phyloP scores from a whole-genome alignment of 2,797 vertebrate genomes.

The Miichthys miiuy region DNA sequence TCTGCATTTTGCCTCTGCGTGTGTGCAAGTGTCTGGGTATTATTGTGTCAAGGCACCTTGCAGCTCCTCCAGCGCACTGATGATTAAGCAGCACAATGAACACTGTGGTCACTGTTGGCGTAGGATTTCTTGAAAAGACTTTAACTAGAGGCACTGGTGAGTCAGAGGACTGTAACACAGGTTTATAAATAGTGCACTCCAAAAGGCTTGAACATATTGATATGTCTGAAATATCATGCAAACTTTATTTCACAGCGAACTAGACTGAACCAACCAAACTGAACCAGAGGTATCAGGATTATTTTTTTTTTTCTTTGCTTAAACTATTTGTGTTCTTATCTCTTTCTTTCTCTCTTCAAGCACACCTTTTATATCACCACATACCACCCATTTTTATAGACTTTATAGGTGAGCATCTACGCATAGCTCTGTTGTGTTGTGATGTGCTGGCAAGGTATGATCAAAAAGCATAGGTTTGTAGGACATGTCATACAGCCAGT shows the following conservation, averaged over 20 bases:
- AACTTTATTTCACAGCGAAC: constrained; percentile 37
- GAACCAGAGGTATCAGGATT: constrained; percentile 3
- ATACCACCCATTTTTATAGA: constrained; percentile 45
- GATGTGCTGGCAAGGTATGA: not conserved
- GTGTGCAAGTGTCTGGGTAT: constrained; percentile 52
- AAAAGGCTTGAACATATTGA: constrained; percentile 49
- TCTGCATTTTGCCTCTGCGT: constrained; percentile 48
- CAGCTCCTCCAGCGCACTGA: constrained; percentile 65
- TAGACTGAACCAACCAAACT: constrained; percentile 15
- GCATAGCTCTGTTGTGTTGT: not conserved
- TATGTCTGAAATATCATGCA: constrained; percentile 54
- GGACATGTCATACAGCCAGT: not conserved
- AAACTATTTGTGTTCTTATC: not conserved
- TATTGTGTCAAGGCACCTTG: constrained; percentile 66
- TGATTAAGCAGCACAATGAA: constrained; percentile 67
- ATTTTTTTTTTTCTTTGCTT: too few relatives aligned
- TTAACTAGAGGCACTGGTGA: constrained; percentile 61
- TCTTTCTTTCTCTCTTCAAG: constrained; percentile 5
- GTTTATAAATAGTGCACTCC: constrained; percentile 61
- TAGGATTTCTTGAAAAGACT: constrained; percentile 62
- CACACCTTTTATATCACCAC: constrained; percentile 45
- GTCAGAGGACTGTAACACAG: constrained; percentile 65
- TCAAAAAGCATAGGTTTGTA: not conserved
- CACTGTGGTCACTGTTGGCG: constrained; percentile 65
- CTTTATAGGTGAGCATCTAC: constrained; percentile 11